Evolutionary conservation across 2,888 invertebrate genomes (phyloP), one percentile per base, ranked within the genome.

Genomic region (Tricholauxania praeusta): DNA sequence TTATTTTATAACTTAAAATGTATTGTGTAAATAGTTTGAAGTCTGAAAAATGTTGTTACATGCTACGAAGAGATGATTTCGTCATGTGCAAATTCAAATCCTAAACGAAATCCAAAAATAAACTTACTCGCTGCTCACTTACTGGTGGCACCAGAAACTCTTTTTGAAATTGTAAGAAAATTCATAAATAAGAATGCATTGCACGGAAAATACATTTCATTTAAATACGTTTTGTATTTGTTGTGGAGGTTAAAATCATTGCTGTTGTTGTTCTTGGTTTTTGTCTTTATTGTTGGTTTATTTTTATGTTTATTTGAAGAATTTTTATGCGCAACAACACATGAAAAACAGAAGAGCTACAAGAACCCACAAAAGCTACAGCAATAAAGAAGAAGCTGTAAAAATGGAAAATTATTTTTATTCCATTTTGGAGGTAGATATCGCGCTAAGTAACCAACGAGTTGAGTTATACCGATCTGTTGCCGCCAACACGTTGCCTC

Each of bases 131-230:
- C 28, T 28, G 4, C 28, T 28, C 28, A 19, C 12, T 17, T 17
- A 57, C 12, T 32, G 14, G 55, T 48, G 19, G 17, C 62, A 47
- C 10, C 39, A 12, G 48, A 17, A 39, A 39, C 22, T 22, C 28
- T 66, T 17, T n/a, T 14, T 52, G 60, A 22, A 32, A 39, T 22
- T 57, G 22, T 15, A 63, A 47, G 55, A 47, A 67, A 70, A 52
- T 60, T 70, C 19, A 60, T 62, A 51, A 55, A 71, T 71, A 72
- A 72, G 62, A 66, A 72, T 72, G 65, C 72, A 72, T 28, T n/a
- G 72, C 72, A 72, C 72, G 72, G 52, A 72, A 72, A 71, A 72
- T 32, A 12, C 72, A 66, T 66, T 72, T 57, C 8, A 71, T 64
- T 71, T 49, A 22, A 71, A 71, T 64, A 57, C 48, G 32, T 53